phyloP scores from a whole-genome alignment of 2,113 vertebrate genomes.

The Paramormyrops kingsleyae region DNA sequence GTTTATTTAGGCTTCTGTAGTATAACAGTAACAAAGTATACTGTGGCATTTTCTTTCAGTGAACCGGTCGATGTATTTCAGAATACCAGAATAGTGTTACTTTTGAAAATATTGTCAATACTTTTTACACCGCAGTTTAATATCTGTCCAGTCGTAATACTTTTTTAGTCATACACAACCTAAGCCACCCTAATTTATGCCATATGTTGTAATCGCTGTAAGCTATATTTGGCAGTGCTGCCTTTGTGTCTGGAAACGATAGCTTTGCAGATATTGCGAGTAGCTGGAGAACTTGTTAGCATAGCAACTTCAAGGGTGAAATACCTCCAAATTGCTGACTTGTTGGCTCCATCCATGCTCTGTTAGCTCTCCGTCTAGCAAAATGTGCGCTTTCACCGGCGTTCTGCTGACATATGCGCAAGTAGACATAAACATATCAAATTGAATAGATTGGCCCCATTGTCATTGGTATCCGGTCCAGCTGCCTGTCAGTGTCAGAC shows the following conservation, averaged over 20 bases:
- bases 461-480: background rate
- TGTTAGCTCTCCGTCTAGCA: background rate
- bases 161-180: background rate
- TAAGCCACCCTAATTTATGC: background rate
- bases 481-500: background rate
- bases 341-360: background rate
- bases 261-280: background rate
- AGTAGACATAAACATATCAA: background rate
- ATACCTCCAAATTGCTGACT: background rate
- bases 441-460: background rate
- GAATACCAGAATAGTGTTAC: background rate
- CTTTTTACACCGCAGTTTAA: background rate
- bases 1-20: background rate
- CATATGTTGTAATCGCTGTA: background rate
- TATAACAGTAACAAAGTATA: background rate
- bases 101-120: background rate
- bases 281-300: background rate
- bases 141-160: background rate
- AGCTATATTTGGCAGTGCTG: background rate
- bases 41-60: background rate
- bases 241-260: background rate
- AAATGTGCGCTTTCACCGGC: background rate
- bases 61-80: background rate
- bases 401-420: background rate
- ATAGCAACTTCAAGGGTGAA: background rate